These are phyloP conservation scores for Triplophysa siluroides DNA, from an alignment of 2,113 vertebrate genomes.

Conservation along the genomic window DNA sequence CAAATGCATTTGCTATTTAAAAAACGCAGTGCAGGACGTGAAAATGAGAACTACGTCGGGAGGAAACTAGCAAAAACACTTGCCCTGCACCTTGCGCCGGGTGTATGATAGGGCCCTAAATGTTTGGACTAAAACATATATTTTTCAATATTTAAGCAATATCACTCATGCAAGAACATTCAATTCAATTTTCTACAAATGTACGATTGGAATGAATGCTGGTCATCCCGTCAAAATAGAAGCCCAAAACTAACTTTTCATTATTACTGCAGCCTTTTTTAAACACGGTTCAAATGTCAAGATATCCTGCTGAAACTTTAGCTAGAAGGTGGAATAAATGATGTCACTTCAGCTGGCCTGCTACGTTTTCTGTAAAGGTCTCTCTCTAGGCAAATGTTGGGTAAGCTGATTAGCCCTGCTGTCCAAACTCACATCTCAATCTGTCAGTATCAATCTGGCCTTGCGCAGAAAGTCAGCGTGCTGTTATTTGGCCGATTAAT, in stretches of 20 bases:
- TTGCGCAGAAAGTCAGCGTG: conserved; percentile 48
- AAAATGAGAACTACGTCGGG: too few species aligned
- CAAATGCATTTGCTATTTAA: too few species aligned
- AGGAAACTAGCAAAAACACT: too few species aligned
- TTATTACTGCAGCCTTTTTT: not conserved
- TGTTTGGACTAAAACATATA: conserved; percentile 17
- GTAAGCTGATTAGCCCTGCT: conserved; percentile 63
- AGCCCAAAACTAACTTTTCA: not conserved
- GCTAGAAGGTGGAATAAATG: not conserved
- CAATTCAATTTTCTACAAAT: too few species aligned
- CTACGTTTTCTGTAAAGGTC: not conserved
- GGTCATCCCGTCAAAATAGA: too few species aligned
- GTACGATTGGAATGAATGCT: too few species aligned
- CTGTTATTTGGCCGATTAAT: conserved; percentile 47
- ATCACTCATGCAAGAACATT: too few species aligned
- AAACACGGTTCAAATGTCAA: conserved; percentile 4
- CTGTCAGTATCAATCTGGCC: conserved; percentile 62
- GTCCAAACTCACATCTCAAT: conserved; percentile 64
- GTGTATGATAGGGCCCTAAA: too few species aligned
- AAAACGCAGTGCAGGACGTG: too few species aligned
- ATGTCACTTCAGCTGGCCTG: not conserved
- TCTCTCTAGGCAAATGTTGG: not conserved
- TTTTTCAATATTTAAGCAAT: not conserved
- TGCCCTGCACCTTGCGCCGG: too few species aligned
- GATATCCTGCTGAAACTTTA: not conserved